Base-by-base conservation (phyloP, 2,113 vertebrate genomes). In the Baryphthengus martii region DNA sequence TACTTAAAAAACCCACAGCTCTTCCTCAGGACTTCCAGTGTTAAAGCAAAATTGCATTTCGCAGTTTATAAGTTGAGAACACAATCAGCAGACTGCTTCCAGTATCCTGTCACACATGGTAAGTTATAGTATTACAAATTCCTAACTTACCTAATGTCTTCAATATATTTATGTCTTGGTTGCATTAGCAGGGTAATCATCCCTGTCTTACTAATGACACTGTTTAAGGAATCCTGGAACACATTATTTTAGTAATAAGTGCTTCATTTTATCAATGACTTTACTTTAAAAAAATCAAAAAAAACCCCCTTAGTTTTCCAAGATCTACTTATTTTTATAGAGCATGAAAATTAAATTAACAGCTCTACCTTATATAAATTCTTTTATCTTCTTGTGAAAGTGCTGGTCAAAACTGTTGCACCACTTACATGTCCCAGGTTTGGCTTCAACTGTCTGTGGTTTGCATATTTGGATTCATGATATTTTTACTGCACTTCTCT, bases 201-300 rank as follows among this genome's bases (percentile, higher is more conserved):
- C 66, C 70, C 55, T 85, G 58, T 33, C 39, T 83, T 73, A 61
- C 40, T 66, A 66, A 89, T 26, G 58, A 28, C 45, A 55, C 55
- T 74, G 37, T 68, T 88, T 42, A 88, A 94, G 72, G 44, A 93
- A 91, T 63, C 65, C 63, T 94, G 82, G 88, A 75, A 90, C 33
- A 62, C 17, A 28, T 31, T 67, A 31, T 67, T 71, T 84, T 52
- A 78, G 78, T 40, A 93, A 93, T 73, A 96, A 93, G 55, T 68
- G 88, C 79, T 94, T 89, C n/a, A 88, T 87, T 96, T 90, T 88
- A 55, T 83, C 90, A 84, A 74, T 86, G 39, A 94, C 40, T 94
- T 94, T 61, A 84, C n/a, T 93, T 88, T 1, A 42, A 61, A 80
- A 76, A 84, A 76, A 74, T n/a, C n/a, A 28, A 66, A 42, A 31